Base-by-base conservation (phyloP, 2,113 vertebrate genomes). In the Vulpes vulpes region DNA sequence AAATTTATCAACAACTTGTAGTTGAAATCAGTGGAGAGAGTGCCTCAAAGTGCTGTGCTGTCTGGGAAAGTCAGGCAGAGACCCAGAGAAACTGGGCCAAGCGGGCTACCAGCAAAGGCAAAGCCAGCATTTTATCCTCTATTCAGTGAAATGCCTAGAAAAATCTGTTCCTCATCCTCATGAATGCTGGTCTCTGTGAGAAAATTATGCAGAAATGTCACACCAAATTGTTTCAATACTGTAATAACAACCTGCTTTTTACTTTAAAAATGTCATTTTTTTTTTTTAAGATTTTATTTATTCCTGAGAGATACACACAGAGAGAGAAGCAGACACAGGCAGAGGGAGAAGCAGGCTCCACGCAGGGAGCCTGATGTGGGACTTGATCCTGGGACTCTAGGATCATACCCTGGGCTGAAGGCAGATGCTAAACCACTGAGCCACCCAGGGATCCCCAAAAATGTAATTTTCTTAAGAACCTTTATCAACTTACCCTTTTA, bases 161-260 rank as follows among this genome's bases (percentile, higher is more conserved):
- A 96, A 35, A 15, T 30, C 51, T 85, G 7, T 55, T 96, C 9
- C 80, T 94, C 32, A 43, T 11, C 30, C 71, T 32, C 76, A 19
- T 80, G 59, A 82, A 85, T 81, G 55, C 89, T 82, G 35, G 38
- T 53, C 16, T 94, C 43, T 91, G 78, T 88, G 84, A 69, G 51
- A 62, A 96, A 91, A 86, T 71, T 91, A 78, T 87, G 69, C 76
- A 53, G 16, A 89, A 65, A 51, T 91, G 38, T 78, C 64, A 91
- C 25, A 81, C 74, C 12, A 38, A 49, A 19, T 92, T 62, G n/a
- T 85, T 94, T 96, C 86, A 89, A 90, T 84, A 76, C 51, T 19
- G 38, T 79, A 38, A 57, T 51, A 74, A 87, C 11, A 62, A 86
- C n/a, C 94, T 81, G 27, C 25, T 60, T 62, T 86, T 88, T 17